phyloP scores from a whole-genome alignment of 1,140 invertebrate genomes.

The Hypsibius dujardini region DNA sequence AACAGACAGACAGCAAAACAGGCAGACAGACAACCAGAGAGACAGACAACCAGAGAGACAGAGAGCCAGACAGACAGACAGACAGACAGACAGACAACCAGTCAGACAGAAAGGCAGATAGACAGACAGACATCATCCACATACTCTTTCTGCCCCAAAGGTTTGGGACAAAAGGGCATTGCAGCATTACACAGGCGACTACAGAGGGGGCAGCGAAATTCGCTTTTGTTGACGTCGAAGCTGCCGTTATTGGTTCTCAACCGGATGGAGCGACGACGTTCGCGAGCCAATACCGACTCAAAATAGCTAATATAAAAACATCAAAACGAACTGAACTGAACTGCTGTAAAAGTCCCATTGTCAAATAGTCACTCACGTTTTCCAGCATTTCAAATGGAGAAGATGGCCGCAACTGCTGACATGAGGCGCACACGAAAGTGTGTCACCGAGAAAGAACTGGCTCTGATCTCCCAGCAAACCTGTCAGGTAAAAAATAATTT shows the following conservation, averaged over 20 bases:
- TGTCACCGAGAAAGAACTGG: conserved; percentile 45
- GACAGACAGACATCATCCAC: neutral
- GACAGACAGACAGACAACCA: neutral
- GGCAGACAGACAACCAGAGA: neutral
- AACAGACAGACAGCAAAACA: neutral
- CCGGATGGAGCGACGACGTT: conserved; percentile 57
- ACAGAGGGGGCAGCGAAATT: conserved; percentile 91
- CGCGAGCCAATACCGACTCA: conserved; percentile 63
- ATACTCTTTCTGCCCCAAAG: conserved; percentile 27
- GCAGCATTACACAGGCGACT: conserved; percentile 85
- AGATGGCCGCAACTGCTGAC: conserved; percentile 87
- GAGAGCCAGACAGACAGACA: too few relatives aligned
- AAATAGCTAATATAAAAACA: conserved; percentile 43
- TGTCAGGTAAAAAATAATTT: neutral
- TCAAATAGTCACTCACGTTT: conserved; percentile 37
- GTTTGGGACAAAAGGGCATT: conserved; percentile 58
- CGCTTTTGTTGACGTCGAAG: conserved; percentile 73
- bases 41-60: neutral
- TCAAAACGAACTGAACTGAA: conserved; percentile 7
- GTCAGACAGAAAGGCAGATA: neutral
- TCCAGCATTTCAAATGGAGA: conserved; percentile 88
- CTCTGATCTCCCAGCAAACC: conserved; percentile 30
- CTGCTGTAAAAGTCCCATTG: neutral
- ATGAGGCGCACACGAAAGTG: conserved; percentile 57
- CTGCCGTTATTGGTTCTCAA: conserved; percentile 52